phyloP scores from a whole-genome alignment of 2,113 vertebrate species.

The Sorex fumeus region DNA sequence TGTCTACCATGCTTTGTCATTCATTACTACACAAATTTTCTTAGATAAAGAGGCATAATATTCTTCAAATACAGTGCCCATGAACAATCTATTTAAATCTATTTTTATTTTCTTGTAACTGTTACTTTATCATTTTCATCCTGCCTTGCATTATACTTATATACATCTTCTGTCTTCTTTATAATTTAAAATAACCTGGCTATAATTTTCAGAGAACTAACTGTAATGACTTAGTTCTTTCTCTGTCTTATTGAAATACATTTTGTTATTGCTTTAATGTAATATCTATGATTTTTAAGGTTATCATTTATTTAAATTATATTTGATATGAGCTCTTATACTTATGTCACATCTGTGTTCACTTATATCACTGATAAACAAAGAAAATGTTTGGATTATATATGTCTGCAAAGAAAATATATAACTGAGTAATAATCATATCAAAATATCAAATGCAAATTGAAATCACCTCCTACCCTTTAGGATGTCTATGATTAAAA shows the following conservation, averaged over 20 bases:
- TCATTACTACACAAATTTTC: neutral
- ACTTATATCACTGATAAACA: neutral
- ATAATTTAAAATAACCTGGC: neutral
- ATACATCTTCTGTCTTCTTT: neutral
- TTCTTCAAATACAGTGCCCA: neutral
- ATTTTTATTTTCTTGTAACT: neutral
- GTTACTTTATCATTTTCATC: neutral
- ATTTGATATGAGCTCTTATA: neutral
- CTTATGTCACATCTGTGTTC: neutral
- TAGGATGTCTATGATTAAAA: neutral
- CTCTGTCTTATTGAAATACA: neutral
- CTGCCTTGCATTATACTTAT: neutral
- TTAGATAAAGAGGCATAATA: neutral
- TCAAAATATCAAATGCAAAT: neutral
- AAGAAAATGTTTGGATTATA: too few species aligned
- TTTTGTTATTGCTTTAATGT: neutral
- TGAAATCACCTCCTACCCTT: neutral
- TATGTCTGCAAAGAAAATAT: too few species aligned
- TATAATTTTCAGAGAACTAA: neutral
- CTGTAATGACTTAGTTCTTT: neutral
- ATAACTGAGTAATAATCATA: neutral
- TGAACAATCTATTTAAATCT: neutral
- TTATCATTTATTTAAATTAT: neutral
- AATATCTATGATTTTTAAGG: neutral
- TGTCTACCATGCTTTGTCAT: too few species aligned